phyloP scores from a whole-genome alignment of 2,888 invertebrate species.

The Chironomus tentans region DNA sequence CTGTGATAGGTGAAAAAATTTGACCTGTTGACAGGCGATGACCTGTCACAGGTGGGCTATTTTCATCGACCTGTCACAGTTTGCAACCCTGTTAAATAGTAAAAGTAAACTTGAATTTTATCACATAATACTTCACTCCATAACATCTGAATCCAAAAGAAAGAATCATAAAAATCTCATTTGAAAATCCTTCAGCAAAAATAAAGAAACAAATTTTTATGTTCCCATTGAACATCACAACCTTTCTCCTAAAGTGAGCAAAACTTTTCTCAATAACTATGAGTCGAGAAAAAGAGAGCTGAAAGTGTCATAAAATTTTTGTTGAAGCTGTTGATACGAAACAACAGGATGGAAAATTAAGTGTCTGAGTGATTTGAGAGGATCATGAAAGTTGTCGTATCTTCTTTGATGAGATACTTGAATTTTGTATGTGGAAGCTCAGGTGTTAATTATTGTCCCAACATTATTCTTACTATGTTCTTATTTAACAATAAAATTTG shows the following conservation, averaged over 20 bases:
- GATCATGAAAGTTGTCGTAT: slow-evolving; percentile 14
- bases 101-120: no score
- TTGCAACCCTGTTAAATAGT: no score
- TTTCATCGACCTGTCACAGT: no score
- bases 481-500: neutral
- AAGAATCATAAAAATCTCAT: neutral
- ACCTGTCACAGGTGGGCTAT: no score
- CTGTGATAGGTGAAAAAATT: no score
- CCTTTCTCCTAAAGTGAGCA: neutral
- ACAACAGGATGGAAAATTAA: slow-evolving; percentile 15
- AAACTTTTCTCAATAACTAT: neutral
- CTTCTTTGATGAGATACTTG: no score
- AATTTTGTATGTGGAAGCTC: neutral
- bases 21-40: no score
- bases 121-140: no score
- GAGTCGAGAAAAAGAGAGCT: neutral
- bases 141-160: neutral
- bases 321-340: slow-evolving; percentile 8
- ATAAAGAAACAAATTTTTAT: neutral
- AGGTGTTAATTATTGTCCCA: slow-evolving; percentile 19
- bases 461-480: neutral
- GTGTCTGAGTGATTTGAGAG: slow-evolving; percentile 18
- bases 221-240: neutral
- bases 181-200: neutral
- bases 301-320: slow-evolving; percentile 5